A percentile compares a stretch with the other conserved stretches of the same genome.
phyloP scores from a whole-genome alignment of 1,140 invertebrate genomes.

The Heliconius hermathena region DNA sequence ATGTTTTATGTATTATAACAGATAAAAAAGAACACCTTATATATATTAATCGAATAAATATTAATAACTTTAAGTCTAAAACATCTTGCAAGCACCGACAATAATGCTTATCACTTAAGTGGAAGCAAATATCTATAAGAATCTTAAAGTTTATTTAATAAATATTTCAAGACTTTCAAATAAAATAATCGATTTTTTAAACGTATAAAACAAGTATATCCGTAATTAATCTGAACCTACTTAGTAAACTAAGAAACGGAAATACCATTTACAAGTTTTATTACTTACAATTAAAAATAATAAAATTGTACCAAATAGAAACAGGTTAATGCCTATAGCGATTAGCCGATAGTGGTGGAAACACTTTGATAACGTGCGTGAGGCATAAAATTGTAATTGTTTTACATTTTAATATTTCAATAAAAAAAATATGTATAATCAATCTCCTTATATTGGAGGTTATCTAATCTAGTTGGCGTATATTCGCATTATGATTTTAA shows the following conservation, averaged over 20 bases:
- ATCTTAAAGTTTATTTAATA: too few species aligned
- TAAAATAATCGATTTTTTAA: too few species aligned
- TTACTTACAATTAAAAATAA: neutral
- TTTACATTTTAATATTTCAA: neutral
- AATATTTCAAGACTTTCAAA: too few species aligned
- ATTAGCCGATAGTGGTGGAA: conserved; percentile 18
- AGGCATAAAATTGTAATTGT: conserved; percentile 11
- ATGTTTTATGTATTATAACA: too few species aligned
- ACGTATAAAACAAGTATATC: too few species aligned
- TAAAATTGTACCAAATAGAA: neutral
- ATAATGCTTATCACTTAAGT: too few species aligned
- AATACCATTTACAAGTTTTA: neutral
- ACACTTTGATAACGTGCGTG: neutral
- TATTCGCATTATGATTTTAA: neutral
- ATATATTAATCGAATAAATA: too few species aligned
- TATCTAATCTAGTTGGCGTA: neutral
- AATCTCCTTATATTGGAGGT: neutral
- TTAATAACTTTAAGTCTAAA: too few species aligned
- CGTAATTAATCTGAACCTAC: neutral
- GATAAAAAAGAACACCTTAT: too few species aligned
- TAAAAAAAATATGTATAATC: neutral
- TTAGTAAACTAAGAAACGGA: neutral
- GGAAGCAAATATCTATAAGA: too few species aligned
- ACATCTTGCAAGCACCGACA: too few species aligned
- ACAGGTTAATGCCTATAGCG: conserved; percentile 18